phyloP scores from a whole-genome alignment of 2,113 vertebrate species.

The Hylia prasina region DNA sequence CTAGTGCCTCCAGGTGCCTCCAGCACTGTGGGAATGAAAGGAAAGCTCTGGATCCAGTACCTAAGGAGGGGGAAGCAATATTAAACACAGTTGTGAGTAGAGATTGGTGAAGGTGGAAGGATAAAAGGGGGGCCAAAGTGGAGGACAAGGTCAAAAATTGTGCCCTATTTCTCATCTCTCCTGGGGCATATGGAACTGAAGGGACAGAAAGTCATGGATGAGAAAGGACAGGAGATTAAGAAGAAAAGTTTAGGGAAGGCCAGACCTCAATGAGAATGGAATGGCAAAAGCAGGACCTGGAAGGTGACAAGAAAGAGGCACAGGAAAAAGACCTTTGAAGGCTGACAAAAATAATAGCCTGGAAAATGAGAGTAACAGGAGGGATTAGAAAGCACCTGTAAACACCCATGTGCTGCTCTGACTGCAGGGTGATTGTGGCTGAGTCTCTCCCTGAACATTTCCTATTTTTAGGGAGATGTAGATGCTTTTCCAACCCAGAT shows the following conservation, averaged over 20 bases:
- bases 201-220: not conserved
- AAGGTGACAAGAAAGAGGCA: not conserved
- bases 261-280: not conserved
- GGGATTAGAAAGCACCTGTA: not conserved
- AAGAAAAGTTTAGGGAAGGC: not conserved
- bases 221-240: not conserved
- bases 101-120: not conserved
- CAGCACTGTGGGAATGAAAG: not conserved
- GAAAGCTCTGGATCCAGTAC: not conserved
- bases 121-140: not conserved
- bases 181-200: not conserved
- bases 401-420: rapidly evolving
- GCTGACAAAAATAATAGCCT: not conserved
- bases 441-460: not conserved
- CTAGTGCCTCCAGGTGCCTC: not conserved
- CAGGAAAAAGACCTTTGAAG: not conserved
- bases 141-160: not conserved
- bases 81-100: not conserved
- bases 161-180: not conserved
- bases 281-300: not conserved
- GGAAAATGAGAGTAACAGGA: not conserved
- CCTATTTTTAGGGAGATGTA: not conserved
- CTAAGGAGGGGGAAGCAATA: not conserved
- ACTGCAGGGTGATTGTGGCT: not conserved
- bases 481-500: not conserved